Evolutionary conservation across 1,140 invertebrate species (phyloP).

Genomic region (Cydia strobilella): DNA sequence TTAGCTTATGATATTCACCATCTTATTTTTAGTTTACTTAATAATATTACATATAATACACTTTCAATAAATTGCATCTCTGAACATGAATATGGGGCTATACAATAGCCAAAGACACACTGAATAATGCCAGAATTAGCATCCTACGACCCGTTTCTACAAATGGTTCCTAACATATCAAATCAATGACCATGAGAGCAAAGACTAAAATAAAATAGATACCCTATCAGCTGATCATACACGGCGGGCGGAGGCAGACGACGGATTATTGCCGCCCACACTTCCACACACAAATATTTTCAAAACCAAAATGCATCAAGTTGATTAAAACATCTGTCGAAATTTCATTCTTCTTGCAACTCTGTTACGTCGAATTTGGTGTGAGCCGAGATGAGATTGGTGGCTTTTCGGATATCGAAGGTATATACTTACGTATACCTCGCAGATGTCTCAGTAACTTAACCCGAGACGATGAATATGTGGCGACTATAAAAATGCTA

Average conservation of each 20-base stretch:
- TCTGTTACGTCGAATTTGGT: neutral
- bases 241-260: neutral
- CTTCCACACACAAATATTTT: neutral
- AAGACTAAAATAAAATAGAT: neutral
- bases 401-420: neutral
- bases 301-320: neutral
- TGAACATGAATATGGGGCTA: too few relatives aligned
- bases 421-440: neutral
- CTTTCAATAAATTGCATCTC: too few relatives aligned
- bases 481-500: slow-evolving; percentile 20
- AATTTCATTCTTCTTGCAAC: neutral
- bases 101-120: too few relatives aligned
- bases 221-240: neutral
- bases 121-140: too few relatives aligned
- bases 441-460: slow-evolving; percentile 12
- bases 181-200: neutral
- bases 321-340: neutral
- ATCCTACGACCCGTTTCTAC: too few relatives aligned
- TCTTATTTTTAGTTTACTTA: too few relatives aligned
- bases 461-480: slow-evolving; percentile 3
- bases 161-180: neutral
- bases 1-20: neutral
- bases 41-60: too few relatives aligned
- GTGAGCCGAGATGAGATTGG: neutral
- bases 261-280: neutral